Evolutionary conservation across 2,797 vertebrate genomes (phyloP).

Genomic region (Betta splendens): DNA sequence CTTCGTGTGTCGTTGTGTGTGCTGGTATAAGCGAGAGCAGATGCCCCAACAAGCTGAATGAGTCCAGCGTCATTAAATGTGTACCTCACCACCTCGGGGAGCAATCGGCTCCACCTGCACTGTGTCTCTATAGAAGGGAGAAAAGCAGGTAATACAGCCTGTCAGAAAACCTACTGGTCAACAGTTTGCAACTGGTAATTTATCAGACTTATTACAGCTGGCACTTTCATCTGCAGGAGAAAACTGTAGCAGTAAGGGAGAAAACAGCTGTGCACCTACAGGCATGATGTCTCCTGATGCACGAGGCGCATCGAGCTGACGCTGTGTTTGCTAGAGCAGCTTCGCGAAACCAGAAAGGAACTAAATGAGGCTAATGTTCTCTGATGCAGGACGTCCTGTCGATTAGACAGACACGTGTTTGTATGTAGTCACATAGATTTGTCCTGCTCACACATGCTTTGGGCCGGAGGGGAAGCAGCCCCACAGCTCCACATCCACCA

Average conservation of each 20-base stretch:
- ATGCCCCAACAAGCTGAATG: slow-evolving; percentile 26
- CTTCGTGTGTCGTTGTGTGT: background rate
- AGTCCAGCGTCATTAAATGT: slow-evolving; percentile 46
- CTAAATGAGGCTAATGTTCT: too few species aligned
- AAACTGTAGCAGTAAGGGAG: slow-evolving; percentile 55
- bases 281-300: slow-evolving; percentile 52
- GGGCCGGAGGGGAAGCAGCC: too few species aligned
- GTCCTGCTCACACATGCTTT: too few species aligned
- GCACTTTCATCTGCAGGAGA: slow-evolving; percentile 54
- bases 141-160: slow-evolving; percentile 35
- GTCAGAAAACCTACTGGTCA: slow-evolving; percentile 62
- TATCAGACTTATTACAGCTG: slow-evolving; percentile 68
- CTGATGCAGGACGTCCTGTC: too few species aligned
- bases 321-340: slow-evolving; percentile 32
- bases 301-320: slow-evolving; percentile 62
- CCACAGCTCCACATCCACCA: too few species aligned
- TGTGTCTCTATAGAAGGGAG: slow-evolving; percentile 31
- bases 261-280: slow-evolving; percentile 64
- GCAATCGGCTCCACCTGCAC: slow-evolving; percentile 46
- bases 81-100: slow-evolving; percentile 47
- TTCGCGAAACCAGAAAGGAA: too few species aligned
- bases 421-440: too few species aligned
- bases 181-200: slow-evolving; percentile 68
- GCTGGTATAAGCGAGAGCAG: background rate
- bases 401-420: too few species aligned